These are phyloP conservation scores for Otus sunia DNA, from an alignment of 2,113 vertebrate genomes.

Conservation along the genomic window DNA sequence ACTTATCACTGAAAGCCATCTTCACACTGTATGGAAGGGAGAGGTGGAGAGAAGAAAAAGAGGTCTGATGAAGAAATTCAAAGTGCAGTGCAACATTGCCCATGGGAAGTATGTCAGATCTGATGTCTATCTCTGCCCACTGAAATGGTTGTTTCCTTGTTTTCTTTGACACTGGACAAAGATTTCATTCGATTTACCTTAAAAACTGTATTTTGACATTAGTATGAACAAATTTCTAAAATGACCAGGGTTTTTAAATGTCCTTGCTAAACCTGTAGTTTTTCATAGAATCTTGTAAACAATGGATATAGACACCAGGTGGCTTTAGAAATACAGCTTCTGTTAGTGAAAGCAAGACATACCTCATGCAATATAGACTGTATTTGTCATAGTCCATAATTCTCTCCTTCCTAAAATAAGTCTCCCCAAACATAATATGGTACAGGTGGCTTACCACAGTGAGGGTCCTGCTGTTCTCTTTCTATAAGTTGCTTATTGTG, in stretches of 20 bases:
- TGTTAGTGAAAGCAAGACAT: not conserved
- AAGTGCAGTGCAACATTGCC: not conserved
- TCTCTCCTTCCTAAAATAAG: not conserved
- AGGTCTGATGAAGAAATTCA: not conserved
- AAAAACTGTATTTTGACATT: not conserved
- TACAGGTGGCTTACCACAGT: not conserved
- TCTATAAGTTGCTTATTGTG: not conserved
- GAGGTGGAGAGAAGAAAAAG: not conserved
- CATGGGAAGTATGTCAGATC: not conserved
- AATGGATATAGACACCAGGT: not conserved
- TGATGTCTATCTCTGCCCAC: not conserved
- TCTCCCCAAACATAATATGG: not conserved
- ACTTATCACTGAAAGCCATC: not conserved
- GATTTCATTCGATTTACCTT: not conserved
- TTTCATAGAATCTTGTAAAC: not conserved
- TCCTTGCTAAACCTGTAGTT: not conserved
- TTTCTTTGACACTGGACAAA: not conserved
- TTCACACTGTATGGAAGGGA: not conserved
- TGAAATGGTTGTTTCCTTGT: not conserved
- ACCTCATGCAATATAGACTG: not conserved
- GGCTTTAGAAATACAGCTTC: not conserved
- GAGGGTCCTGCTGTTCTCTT: not conserved
- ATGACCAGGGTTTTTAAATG: not conserved
- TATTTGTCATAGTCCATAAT: not conserved
- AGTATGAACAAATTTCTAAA: not conserved